Evolutionary conservation across 2,797 vertebrate species (phyloP), one percentile per base, ranked within the genome.

Genomic region (Spea hammondii): DNA sequence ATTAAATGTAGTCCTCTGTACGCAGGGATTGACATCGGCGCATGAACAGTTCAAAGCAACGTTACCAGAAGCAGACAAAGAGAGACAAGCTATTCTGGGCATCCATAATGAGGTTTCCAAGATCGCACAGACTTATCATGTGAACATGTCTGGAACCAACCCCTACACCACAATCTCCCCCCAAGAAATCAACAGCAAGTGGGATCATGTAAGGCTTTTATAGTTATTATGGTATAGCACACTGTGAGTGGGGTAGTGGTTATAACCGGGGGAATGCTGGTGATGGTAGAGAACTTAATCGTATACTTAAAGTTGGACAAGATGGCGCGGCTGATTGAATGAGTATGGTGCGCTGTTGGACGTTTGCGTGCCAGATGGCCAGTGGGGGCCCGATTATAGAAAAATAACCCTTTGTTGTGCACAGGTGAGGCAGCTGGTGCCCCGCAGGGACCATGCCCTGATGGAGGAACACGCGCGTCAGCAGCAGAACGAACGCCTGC

Each of bases 21-120:
- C 32, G 32, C 32, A 99, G 97, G 96, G 97, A 82, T 86, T 99
- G 83, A 98, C 95, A 89, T 94, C 96, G 62, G 97, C 97, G 67
- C 97, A 99, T 0, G 97, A 99, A 84, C 97, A 99, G 90, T 99
- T 99, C 89, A 99, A 99, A 86, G 96, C 96, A 79, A 99, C 97
- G 0, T 93, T 99, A 83, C 97, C 97, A 0, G 97, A 99, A 86
- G 97, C 97, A 0, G 97, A 99, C 90, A 98, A 98, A 83, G 97
- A 99, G 83, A 92, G 97, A 48, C 93, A 93, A 88, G 95, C 97
- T 87, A 99, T 99, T 85, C 90, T 99, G 83, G 97, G 96, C 81
- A 98, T 99, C 86, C 97, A 99, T 84, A 99, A 97, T 0, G 97
- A 99, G 92, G 96, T 99, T 8, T 88, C 95, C 81, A 99, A 99